Percentiles rank a stretch among this genome's conserved stretches.
These are phyloP conservation scores for Panopea generosa DNA, from an alignment of 2,888 invertebrate genomes.

Conservation along the genomic window DNA sequence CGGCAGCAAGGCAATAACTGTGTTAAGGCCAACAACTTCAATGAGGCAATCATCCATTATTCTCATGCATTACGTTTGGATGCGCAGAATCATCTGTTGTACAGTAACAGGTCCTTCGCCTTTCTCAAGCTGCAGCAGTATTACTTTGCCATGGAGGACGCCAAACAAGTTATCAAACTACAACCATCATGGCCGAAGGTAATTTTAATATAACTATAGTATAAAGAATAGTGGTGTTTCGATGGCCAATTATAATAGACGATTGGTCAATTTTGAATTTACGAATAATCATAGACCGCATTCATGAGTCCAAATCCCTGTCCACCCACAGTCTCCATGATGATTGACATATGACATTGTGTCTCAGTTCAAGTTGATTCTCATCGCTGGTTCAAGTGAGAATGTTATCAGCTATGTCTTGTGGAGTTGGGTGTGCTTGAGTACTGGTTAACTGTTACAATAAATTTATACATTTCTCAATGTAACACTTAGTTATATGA, in stretches of 20 bases:
- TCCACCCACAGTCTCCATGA: too few relatives aligned
- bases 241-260: not conserved
- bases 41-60: slow-evolving; percentile 92
- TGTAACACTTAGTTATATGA: too few relatives aligned
- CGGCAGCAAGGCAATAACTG: slow-evolving; percentile 92
- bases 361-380: too few relatives aligned
- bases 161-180: slow-evolving; percentile 90
- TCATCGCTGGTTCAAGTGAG: too few relatives aligned
- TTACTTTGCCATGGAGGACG: slow-evolving; percentile 92
- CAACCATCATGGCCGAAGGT: slow-evolving; percentile 93
- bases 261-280: not conserved
- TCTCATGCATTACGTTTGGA: slow-evolving; percentile 92
- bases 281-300: not conserved
- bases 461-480: not conserved
- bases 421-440: too few relatives aligned
- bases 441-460: too few relatives aligned
- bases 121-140: slow-evolving; percentile 92
- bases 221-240: slow-evolving; percentile 49
- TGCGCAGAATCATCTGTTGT: slow-evolving; percentile 89
- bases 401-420: too few relatives aligned
- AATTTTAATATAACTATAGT: too few relatives aligned
- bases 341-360: too few relatives aligned
- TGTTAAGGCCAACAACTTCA: slow-evolving; percentile 90
- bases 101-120: slow-evolving; percentile 93
- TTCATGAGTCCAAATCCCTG: not conserved